Conservation (phyloP, 2,113 vertebrate genomes). For the Lipophrys pholis region DNA sequence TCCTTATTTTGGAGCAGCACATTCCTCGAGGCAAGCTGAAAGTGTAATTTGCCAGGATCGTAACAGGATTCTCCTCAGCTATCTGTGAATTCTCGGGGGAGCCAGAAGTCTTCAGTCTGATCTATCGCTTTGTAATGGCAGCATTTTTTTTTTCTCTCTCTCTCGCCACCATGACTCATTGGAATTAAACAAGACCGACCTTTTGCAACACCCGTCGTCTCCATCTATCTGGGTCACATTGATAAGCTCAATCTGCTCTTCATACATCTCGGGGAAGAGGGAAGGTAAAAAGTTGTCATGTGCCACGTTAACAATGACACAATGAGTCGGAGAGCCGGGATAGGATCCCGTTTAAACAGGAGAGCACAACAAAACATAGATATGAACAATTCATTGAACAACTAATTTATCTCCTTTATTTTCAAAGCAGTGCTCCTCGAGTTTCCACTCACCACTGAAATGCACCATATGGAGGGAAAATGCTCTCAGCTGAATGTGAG, state of each 20-base stretch:
- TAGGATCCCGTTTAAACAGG: not conserved
- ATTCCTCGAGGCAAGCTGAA: conserved; percentile 44
- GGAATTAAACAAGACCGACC: conserved; percentile 67
- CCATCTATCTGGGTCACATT: conserved; percentile 71
- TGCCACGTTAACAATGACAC: not conserved
- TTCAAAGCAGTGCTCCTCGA: conserved; percentile 10
- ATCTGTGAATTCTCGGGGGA: conserved; percentile 50
- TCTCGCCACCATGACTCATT: conserved; percentile 46
- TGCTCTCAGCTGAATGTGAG: conserved; percentile 12
- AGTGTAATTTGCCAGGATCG: conserved; percentile 55
- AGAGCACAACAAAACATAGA: not conserved
- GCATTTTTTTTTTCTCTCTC: conserved; percentile 46
- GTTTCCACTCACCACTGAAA: conserved; percentile 10
- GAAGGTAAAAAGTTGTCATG: conserved; percentile 30
- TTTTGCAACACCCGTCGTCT: conserved; percentile 51
- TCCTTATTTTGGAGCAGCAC: conserved; percentile 41
- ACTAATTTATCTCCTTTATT: conserved; percentile 25
- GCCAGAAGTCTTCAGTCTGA: conserved; percentile 55
- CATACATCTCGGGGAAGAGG: conserved; percentile 34
- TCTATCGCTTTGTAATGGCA: conserved; percentile 59
- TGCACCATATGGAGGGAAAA: conserved; percentile 10
- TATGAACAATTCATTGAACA: not conserved
- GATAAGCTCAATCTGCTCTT: conserved; percentile 64
- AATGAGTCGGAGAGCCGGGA: not conserved
- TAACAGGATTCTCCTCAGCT: conserved; percentile 57